Percentiles rank a stretch among this genome's conserved stretches.
phyloP scores from a whole-genome alignment of 2,797 vertebrate genomes.

The Rhinogobio ventralis region DNA sequence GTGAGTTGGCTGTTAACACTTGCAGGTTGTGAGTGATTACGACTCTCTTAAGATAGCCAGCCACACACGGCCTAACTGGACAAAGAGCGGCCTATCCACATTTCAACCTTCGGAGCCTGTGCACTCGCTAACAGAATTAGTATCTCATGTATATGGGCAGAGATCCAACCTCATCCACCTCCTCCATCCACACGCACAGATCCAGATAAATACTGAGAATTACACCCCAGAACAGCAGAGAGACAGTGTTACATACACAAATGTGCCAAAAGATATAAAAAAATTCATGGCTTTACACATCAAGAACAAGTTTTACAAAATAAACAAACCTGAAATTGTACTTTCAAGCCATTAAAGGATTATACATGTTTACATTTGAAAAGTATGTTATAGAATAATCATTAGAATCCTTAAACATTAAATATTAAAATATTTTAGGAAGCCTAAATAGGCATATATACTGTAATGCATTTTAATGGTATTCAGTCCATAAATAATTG shows the following conservation, averaged over 20 bases:
- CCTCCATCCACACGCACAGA: constrained; percentile 58
- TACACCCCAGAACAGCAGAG: neutral
- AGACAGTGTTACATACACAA: constrained; percentile 52
- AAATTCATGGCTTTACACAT: constrained; percentile 1
- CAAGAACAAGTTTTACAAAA: neutral
- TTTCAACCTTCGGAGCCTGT: constrained; percentile 69
- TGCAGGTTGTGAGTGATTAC: constrained; percentile 70
- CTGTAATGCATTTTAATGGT: neutral
- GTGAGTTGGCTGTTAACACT: constrained; percentile 68
- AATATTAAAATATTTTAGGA: neutral
- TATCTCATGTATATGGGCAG: constrained; percentile 70
- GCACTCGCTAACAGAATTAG: constrained; percentile 68
- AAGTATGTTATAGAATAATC: neutral
- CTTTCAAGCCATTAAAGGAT: neutral
- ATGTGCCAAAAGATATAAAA: neutral
- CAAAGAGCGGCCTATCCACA: constrained; percentile 72
- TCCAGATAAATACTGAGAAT: constrained; percentile 1
- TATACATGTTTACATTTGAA: neutral
- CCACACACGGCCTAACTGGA: constrained; percentile 72
- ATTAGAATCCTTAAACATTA: neutral
- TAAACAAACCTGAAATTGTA: neutral
- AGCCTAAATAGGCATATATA: neutral
- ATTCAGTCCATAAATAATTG: neutral
- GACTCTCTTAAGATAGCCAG: constrained; percentile 75
- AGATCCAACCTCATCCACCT: constrained; percentile 70